phyloP scores from a whole-genome alignment of 2,113 vertebrate genomes.

The Bungarus multicinctus region DNA sequence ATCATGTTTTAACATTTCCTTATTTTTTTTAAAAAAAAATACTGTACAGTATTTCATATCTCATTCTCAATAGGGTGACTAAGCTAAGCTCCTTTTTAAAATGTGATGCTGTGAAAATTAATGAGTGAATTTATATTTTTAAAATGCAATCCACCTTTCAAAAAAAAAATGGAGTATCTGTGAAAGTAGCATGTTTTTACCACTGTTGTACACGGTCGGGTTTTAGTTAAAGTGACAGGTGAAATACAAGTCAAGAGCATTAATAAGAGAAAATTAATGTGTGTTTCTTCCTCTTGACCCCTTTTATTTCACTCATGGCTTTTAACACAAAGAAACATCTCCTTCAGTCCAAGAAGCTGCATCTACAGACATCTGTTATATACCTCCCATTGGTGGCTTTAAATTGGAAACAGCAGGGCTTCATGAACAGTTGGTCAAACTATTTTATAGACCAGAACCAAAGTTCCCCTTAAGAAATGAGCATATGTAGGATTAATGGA shows the following conservation, averaged over 20 bases:
- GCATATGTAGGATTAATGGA: not conserved
- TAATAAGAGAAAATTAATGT: conserved; percentile 32
- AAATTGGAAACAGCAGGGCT: conserved; percentile 30
- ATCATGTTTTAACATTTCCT: not conserved
- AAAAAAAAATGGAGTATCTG: not conserved
- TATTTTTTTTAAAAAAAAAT: not conserved
- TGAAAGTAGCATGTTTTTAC: not conserved
- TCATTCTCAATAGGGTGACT: not conserved
- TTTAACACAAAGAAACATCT: conserved; percentile 3
- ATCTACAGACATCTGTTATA: not conserved
- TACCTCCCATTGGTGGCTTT: not conserved
- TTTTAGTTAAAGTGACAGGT: not conserved
- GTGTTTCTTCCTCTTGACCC: conserved; percentile 9
- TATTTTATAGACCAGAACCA: not conserved
- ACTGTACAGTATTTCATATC: not conserved
- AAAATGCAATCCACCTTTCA: not conserved
- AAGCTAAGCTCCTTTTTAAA: not conserved
- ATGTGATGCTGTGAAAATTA: not conserved
- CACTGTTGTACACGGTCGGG: not conserved
- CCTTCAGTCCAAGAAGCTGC: not conserved
- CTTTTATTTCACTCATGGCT: not conserved
- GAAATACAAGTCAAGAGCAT: not conserved
- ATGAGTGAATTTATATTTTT: not conserved
- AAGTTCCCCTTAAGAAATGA: conserved; percentile 14
- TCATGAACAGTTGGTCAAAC: conserved; percentile 12